Percentiles rank a stretch among this genome's conserved stretches.
Conservation (phyloP, 2,888 invertebrate genomes). For the Agrochola circellaris region DNA sequence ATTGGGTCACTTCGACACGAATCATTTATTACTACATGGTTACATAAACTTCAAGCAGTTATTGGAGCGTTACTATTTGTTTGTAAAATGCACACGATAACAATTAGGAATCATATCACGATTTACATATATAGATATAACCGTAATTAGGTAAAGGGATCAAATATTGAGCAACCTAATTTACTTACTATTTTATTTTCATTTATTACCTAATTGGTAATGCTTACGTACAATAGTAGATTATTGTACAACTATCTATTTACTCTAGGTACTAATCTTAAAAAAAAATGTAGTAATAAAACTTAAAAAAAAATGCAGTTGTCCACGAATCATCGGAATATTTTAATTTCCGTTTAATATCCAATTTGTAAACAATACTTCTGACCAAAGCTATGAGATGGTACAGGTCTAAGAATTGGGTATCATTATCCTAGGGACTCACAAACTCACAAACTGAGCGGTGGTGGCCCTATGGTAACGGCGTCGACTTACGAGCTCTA, state of each 20-base stretch:
- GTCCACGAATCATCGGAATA: background rate
- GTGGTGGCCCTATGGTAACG: too few relatives aligned
- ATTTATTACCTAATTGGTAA: too few relatives aligned
- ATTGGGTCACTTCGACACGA: constrained; percentile 75
- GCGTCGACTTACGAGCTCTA: too few relatives aligned
- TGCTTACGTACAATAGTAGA: too few relatives aligned
- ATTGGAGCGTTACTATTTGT: constrained; percentile 72
- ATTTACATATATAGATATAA: constrained; percentile 6
- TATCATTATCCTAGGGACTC: background rate
- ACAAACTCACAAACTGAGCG: too few relatives aligned
- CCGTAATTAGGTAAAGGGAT: background rate
- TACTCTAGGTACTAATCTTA: too few relatives aligned
- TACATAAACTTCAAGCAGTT: constrained; percentile 73
- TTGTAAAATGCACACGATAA: constrained; percentile 63
- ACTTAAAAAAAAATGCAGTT: background rate
- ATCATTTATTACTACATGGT: constrained; percentile 76
- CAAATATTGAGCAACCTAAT: background rate
- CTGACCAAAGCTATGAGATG: background rate
- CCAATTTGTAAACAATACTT: background rate
- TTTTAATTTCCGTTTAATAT: background rate
- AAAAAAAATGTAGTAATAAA: background rate
- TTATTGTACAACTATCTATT: too few relatives aligned
- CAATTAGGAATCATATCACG: constrained; percentile 20
- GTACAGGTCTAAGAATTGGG: background rate
- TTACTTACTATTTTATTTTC: background rate